Base-by-base conservation (phyloP, 2,888 invertebrate species). In the Autographa pulchrina region DNA sequence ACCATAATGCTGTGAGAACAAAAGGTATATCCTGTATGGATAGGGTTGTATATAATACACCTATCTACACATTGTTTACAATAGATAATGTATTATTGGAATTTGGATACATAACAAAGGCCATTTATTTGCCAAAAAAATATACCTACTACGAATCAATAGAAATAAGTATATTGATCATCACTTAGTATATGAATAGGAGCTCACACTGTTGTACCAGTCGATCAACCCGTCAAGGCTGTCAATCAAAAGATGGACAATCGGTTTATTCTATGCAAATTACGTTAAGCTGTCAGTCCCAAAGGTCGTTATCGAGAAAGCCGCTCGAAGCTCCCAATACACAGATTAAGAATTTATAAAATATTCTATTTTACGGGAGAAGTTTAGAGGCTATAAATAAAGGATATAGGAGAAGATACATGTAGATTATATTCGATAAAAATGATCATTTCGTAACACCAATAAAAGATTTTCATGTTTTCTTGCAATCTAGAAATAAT, bases 191-290 rank as follows among this genome's bases (percentile, higher is more conserved):
- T 14, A 25, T 20, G 20, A 56, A 20, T n/a, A 16, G 16, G 1
- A 58, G 14, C 14, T 25, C 31, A 31, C 25, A 59, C 16, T 32
- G n/a, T 65, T 66, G 68, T 58, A 52, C 9, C 68, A 64, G 58
- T 41, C 16, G 48, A 54, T 32, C 18, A 32, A 54, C 16, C 58
- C 8, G 35, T 70, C 58, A 60, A 13, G 25, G 32, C 54, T 68
- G 74, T 20, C 74, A 72, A 60, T 66, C 62, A 70, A 63, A 60
- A 8, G 14, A 32, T 43, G 56, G 52, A 63, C 32, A 62, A 48
- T 56, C 11, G 62, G 35, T 67, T 54, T 58, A n/a, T 63, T 67
- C 32, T 32, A 77, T 77, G 65, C 64, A 67, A 81, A 77, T 77
- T 67, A 58, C 31, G 43, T 58, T 65, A 59, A 20, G 14, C 13